Base-by-base conservation (phyloP, 2,113 vertebrate species). In the Microtus oregoni region DNA sequence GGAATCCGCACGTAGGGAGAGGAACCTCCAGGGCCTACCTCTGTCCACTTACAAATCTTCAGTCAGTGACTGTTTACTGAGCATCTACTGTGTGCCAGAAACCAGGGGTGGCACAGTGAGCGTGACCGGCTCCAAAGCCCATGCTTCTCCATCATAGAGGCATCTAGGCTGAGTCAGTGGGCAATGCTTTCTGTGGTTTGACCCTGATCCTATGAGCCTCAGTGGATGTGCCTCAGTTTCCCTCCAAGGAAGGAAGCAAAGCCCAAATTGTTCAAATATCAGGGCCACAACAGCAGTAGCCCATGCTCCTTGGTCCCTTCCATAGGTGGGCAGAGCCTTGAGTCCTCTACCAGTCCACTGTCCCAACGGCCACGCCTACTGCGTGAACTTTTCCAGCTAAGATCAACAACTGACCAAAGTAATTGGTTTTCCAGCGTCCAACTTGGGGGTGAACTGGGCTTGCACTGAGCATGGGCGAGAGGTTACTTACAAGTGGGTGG, bases 181-280 rank as follows among this genome's bases (percentile, higher is more conserved):
- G 44, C 68, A 41, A 73, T 19, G 38, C 15, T 30, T 61, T 72
- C 90, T 35, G 63, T 85, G 17, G 75, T 67, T 30, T 0, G 12
- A 20, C n/a, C 63, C 88, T 15, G 32, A 26, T 35, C 70, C 78
- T 32, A 0, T 22, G 22, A 8, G 11, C 38, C 20, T 63, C 14
- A 12, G 24, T 28, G 76, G 63, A 61, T 4, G 2, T 67, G 91
- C 65, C 96, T 96, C 82, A 7, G 75, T 92, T 81, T 90, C 76
- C 75, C 82, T 35, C 61, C 89, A 41, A 12, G 41, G 50, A 79
- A 82, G 55, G n/a, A 32, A 61, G 76, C 20, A 24, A 12, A 82
- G 67, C 47, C 24, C 92, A 11, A 41, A 30, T 38, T 50, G 35
- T 52, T 77, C 61, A 11, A 11, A 7, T 24, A 13, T 52, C 20